Conservation (phyloP, 2,888 invertebrate genomes). For the Byasa hedistus region DNA sequence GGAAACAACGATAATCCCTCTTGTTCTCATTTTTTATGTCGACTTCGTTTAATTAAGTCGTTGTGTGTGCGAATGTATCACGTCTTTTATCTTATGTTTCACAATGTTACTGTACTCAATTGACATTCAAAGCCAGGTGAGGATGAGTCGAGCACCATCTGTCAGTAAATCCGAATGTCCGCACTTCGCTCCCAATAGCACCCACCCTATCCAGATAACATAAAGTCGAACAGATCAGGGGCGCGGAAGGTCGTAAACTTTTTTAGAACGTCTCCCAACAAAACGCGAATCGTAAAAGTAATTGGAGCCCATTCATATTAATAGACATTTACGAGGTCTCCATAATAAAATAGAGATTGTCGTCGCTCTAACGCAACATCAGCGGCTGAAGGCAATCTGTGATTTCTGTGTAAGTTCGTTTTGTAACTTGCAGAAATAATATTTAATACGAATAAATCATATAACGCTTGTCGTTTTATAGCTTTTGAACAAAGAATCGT, state of each 20-base stretch:
- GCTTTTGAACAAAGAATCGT: constrained; percentile 5
- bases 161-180: constrained; percentile 55
- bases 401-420: constrained; percentile 61
- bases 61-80: not conserved
- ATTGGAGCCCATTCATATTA: constrained; percentile 81
- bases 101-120: constrained; percentile 1
- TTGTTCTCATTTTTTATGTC: no score
- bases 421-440: constrained; percentile 61
- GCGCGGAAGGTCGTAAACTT: constrained; percentile 73
- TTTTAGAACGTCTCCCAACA: constrained; percentile 73
- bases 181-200: constrained; percentile 46
- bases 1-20: no score
- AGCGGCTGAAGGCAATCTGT: constrained; percentile 52
- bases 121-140: constrained; percentile 47
- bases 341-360: constrained; percentile 78
- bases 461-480: constrained; percentile 45
- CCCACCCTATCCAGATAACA: constrained; percentile 54
- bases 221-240: constrained; percentile 67
- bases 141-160: constrained; percentile 58
- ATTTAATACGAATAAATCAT: constrained; percentile 65
- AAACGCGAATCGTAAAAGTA: constrained; percentile 79
- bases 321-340: constrained; percentile 78
- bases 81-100: not conserved
- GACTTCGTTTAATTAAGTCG: no score
- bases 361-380: constrained; percentile 69